phyloP scores from a whole-genome alignment of 2,888 invertebrate genomes.

The Ophioninae sp. region DNA sequence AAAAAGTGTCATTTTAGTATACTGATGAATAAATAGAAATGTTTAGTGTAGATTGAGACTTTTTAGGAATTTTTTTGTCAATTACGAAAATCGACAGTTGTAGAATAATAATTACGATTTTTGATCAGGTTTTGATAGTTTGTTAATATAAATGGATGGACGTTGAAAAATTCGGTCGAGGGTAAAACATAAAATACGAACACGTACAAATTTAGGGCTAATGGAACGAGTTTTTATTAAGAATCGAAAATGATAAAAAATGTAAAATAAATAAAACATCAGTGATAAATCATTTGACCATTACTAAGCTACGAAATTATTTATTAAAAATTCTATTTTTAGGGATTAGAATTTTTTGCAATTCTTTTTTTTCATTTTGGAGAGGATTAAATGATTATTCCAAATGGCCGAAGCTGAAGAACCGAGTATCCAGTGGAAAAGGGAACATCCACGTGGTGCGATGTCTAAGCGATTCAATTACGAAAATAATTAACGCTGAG shows the following conservation, averaged over 20 bases:
- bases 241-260: too few species aligned
- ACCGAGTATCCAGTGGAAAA: not conserved
- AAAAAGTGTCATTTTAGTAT: not conserved
- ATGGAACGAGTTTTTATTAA: too few species aligned
- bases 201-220: too few species aligned
- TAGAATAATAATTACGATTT: not conserved
- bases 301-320: too few species aligned
- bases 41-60: not conserved
- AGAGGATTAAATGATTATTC: not conserved
- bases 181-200: too few species aligned
- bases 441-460: not conserved
- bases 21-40: not conserved
- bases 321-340: too few species aligned
- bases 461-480: not conserved
- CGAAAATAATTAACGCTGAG: not conserved
- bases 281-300: too few species aligned
- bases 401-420: not conserved
- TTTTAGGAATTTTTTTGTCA: not conserved
- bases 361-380: not conserved
- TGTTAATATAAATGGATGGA: not conserved
- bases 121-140: not conserved
- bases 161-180: not conserved
- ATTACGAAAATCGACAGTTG: not conserved
- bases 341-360: not conserved
- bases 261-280: too few species aligned